Evolutionary conservation across 2,113 vertebrate genomes (phyloP), one percentile per base, ranked within the genome.

Genomic region (Prionailurus bengalensis): DNA sequence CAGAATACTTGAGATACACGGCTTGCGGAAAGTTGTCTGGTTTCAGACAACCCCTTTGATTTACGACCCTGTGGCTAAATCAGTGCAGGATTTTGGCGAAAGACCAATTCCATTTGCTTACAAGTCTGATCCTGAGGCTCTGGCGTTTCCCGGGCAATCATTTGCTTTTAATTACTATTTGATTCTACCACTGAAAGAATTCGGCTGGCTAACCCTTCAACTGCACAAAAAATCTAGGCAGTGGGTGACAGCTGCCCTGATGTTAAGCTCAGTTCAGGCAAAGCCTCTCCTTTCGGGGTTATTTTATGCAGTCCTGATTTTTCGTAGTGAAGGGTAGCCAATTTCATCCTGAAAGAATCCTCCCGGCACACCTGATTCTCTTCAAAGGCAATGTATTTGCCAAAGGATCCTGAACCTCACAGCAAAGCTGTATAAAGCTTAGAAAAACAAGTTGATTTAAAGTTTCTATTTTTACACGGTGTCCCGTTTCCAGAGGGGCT

Each of bases 381-480:
- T 97, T 98, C 98, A 98, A 97, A 98, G 95, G 90, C 94, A 82
- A 96, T 95, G 97, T 98, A 97, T 97, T 98, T 98, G 98, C 98
- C 97, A 51, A 87, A 93, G 92, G 86, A 58, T 93, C 92, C 88
- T 16, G 80, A 98, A 45, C 96, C 96, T 98, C 89, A 96, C 83
- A 90, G 98, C 95, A 95, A 97, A 98, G 97, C 97, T 97, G 97
- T 65, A 96, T 92, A 97, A 98, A 98, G 96, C 98, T 98, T 98
- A 98, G 94, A 97, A 98, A 98, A 99, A 98, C 98, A 99, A 97
- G 96, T 92, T 98, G 98, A 98, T 98, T 98, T 98, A 98, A 98
- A 9, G 92, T 98, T 98, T 99, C 98, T 99, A 98, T 99, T 99
- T 99, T 99, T 98, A 98, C 97, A 97, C 27, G 98, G 98, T 99